Evolutionary conservation across 2,797 vertebrate genomes (phyloP).

Genomic region (Chloroceryle amazona): DNA sequence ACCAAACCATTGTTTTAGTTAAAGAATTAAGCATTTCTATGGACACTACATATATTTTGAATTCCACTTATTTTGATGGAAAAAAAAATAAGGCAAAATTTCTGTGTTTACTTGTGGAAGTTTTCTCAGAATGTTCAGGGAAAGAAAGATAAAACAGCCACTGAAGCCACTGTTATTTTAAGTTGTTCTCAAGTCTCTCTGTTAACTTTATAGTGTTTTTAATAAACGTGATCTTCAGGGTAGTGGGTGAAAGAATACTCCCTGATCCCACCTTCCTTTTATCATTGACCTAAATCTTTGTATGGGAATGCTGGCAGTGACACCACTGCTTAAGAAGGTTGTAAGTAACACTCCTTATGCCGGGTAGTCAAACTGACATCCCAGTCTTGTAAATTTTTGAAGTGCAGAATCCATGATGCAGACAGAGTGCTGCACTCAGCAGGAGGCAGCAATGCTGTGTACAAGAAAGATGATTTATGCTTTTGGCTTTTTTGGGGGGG

Average conservation of each 20-base stretch:
- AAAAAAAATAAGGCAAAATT: neutral
- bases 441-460: neutral
- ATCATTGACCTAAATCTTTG: neutral
- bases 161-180: neutral
- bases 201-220: neutral
- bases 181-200: neutral
- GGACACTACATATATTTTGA: neutral
- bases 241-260: neutral
- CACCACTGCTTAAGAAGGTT: neutral
- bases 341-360: neutral
- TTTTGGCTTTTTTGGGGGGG: too few relatives aligned
- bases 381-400: neutral
- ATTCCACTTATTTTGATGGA: neutral
- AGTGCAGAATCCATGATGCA: accelerated
- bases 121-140: neutral
- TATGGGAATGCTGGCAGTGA: neutral
- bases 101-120: neutral
- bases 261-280: neutral
- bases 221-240: neutral
- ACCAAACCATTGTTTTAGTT: neutral
- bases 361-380: neutral
- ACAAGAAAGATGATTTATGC: neutral
- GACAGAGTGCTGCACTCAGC: too few relatives aligned
- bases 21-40: neutral
- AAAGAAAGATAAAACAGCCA: neutral